A percentile compares a stretch with the other conserved stretches of the same genome.
These are phyloP conservation scores for Hydropsyche tenuis DNA, from an alignment of 1,140 invertebrate genomes.

Conservation along the genomic window DNA sequence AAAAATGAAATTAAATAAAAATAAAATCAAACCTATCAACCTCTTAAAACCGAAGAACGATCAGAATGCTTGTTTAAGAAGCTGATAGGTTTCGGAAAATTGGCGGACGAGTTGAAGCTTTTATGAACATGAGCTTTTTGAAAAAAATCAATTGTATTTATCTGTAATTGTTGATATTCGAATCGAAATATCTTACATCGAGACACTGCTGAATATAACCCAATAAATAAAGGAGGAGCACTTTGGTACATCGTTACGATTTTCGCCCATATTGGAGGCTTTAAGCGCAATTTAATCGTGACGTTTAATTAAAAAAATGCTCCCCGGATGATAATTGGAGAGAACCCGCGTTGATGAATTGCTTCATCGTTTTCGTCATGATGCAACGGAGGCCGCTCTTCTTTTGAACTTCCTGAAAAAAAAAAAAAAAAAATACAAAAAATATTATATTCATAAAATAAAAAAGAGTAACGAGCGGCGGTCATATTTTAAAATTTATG, in stretches of 20 bases:
- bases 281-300: conserved; percentile 44
- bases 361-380: conserved; percentile 37
- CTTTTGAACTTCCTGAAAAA: conserved; percentile 13
- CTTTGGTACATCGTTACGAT: not conserved
- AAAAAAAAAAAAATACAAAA: too few relatives aligned
- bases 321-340: conserved; percentile 30
- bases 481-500: conserved; percentile 11
- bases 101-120: too few relatives aligned
- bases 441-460: too few relatives aligned
- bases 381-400: not conserved
- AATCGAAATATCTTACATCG: not conserved
- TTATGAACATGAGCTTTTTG: too few relatives aligned
- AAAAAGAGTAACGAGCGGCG: not conserved
- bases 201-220: not conserved
- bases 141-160: too few relatives aligned
- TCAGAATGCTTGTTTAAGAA: too few relatives aligned
- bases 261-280: conserved; percentile 30
- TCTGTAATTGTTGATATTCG: too few relatives aligned
- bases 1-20: not conserved
- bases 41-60: too few relatives aligned
- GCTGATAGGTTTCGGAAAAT: too few relatives aligned
- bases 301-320: conserved; percentile 42
- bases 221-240: conserved; percentile 4
- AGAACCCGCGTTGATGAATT: conserved; percentile 34
- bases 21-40: too few relatives aligned